A percentile compares a stretch with the other conserved stretches of the same genome.
phyloP scores from a whole-genome alignment of 2,888 invertebrate species.

The Tiliacea aurago region DNA sequence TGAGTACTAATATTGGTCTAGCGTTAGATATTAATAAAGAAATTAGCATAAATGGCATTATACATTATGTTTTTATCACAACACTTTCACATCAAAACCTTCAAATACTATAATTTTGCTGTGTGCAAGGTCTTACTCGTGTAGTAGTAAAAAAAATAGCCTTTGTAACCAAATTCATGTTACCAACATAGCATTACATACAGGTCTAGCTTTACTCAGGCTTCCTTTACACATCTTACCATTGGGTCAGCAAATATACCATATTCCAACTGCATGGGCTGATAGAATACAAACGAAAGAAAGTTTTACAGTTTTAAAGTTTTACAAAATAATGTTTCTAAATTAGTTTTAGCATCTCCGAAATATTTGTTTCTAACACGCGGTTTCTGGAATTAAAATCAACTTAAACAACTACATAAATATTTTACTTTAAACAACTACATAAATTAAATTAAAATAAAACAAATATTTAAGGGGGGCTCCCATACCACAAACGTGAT shows the following conservation, averaged over 20 bases:
- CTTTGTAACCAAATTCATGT: background rate
- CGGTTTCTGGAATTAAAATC: background rate
- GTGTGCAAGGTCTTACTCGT: background rate
- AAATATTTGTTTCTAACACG: background rate
- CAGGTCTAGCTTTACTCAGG: conserved; percentile 21
- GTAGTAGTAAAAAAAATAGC: background rate
- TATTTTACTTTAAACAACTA: no score
- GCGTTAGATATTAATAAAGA: background rate
- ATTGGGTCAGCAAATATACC: conserved; percentile 82
- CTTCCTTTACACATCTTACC: conserved; percentile 76
- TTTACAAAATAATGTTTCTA: background rate
- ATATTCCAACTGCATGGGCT: conserved; percentile 80
- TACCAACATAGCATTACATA: background rate
- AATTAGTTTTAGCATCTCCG: background rate
- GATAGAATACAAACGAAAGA: conserved; percentile 48
- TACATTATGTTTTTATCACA: background rate
- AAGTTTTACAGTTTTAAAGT: no score
- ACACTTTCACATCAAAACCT: background rate
- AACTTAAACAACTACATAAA: no score
- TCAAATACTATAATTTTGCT: background rate
- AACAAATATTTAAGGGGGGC: no score
- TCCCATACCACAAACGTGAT: no score
- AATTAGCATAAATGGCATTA: background rate
- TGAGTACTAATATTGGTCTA: background rate
- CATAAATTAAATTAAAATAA: no score